Evolutionary conservation across 2,888 invertebrate species (phyloP).

Genomic region (Dasypogon diadema): DNA sequence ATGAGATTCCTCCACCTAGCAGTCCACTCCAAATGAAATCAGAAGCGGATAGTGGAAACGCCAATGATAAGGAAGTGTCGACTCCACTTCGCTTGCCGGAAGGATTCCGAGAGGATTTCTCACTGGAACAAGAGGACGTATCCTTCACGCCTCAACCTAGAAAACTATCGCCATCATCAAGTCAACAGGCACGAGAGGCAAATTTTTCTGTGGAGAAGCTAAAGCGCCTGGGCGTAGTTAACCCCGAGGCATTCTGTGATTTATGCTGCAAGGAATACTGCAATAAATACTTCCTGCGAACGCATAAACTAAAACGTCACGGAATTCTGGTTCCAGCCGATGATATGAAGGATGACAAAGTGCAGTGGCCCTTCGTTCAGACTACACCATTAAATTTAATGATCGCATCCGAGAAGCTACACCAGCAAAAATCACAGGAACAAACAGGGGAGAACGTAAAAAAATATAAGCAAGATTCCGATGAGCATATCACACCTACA

Average conservation of each 20-base stretch:
- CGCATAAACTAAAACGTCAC: conserved; percentile 94
- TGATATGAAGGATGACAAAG: conserved; percentile 69
- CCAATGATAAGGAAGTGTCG: conserved; percentile 51
- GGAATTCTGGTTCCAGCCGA: conserved; percentile 79
- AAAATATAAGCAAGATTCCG: neutral
- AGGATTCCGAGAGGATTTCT: conserved; percentile 68
- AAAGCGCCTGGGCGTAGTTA: conserved; percentile 82
- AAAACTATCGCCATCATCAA: conserved; percentile 73
- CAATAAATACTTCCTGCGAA: conserved; percentile 91
- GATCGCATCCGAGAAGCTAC: conserved; percentile 66
- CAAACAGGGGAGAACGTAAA: neutral
- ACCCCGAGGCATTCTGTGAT: conserved; percentile 93
- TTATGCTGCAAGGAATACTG: conserved; percentile 94
- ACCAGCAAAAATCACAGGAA: conserved; percentile 25
- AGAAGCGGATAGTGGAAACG: conserved; percentile 52
- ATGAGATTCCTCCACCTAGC: conserved; percentile 69
- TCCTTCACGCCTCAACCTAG: conserved; percentile 71
- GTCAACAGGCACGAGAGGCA: conserved; percentile 77
- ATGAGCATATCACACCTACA: neutral
- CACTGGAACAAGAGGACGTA: conserved; percentile 69
- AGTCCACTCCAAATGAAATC: conserved; percentile 53
- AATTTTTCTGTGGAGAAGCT: conserved; percentile 81
- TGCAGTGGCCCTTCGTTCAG: conserved; percentile 70
- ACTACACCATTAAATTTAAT: conserved; percentile 85
- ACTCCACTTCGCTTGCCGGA: conserved; percentile 65